Evolutionary conservation across 2,797 vertebrate genomes (phyloP).

Genomic region (Sebastes goodei): DNA sequence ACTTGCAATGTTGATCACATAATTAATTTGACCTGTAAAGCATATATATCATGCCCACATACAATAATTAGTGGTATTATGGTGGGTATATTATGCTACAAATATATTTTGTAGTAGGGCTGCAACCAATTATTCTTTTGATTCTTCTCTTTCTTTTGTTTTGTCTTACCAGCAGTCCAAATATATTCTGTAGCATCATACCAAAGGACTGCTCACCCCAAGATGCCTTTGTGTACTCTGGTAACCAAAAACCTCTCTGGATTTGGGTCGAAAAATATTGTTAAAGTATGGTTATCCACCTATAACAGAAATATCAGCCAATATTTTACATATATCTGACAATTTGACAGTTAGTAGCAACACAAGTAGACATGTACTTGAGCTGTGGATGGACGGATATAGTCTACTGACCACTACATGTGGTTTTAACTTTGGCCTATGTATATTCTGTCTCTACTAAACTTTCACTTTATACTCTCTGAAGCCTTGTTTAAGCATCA

Average conservation of each 20-base stretch:
- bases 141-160: no score
- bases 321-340: not conserved
- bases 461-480: not conserved
- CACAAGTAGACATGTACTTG: not conserved
- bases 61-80: not conserved
- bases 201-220: no score
- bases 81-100: not conserved
- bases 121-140: no score
- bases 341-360: not conserved
- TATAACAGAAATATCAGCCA: not conserved
- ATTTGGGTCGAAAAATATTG: not conserved
- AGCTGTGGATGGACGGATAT: not conserved
- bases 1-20: not conserved
- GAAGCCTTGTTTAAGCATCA: not conserved
- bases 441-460: not conserved
- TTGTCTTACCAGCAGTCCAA: no score
- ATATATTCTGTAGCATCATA: no score
- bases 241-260: not conserved
- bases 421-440: not conserved
- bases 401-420: not conserved
- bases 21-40: not conserved
- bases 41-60: not conserved
- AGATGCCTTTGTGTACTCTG: no score
- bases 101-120: no score
- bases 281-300: not conserved